Evolutionary conservation across 35 echinoderm and acorn worm genomes (phyloP).

Genomic region (Apostichopus japonicus): DNA sequence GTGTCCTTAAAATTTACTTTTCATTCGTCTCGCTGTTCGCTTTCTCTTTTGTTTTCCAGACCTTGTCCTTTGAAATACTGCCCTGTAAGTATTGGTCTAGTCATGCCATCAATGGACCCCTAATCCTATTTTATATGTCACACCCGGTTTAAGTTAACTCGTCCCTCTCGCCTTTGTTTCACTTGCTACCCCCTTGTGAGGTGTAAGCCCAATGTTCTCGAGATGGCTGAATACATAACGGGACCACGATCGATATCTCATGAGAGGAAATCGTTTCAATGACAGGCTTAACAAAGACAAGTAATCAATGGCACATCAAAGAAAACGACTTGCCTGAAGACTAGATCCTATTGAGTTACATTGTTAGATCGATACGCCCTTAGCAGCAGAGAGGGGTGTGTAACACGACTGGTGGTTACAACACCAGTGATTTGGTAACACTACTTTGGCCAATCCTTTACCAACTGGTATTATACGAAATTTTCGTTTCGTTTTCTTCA

Average conservation of each 20-base stretch:
- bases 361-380: slow-evolving; percentile 32
- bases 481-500: too few relatives aligned
- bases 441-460: too few relatives aligned
- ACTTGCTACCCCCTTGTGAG: not conserved
- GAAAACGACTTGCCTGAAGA: not conserved
- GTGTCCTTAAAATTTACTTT: not conserved
- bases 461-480: too few relatives aligned
- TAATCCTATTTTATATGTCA: not conserved
- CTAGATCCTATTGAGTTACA: not conserved
- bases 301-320: not conserved
- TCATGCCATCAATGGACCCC: not conserved
- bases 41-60: not conserved
- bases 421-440: not conserved
- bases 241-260: slow-evolving; percentile 10
- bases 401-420: not conserved
- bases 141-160: not conserved
- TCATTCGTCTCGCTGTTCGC: not conserved
- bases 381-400: slow-evolving; percentile 1
- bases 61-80: not conserved
- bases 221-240: not conserved
- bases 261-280: slow-evolving; percentile 34
- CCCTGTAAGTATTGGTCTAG: not conserved
- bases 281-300: not conserved
- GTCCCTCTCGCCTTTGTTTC: not conserved
- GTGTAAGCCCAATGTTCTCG: not conserved